phyloP scores from a whole-genome alignment of 2,888 invertebrate species.

The Drosophila sordidula region DNA sequence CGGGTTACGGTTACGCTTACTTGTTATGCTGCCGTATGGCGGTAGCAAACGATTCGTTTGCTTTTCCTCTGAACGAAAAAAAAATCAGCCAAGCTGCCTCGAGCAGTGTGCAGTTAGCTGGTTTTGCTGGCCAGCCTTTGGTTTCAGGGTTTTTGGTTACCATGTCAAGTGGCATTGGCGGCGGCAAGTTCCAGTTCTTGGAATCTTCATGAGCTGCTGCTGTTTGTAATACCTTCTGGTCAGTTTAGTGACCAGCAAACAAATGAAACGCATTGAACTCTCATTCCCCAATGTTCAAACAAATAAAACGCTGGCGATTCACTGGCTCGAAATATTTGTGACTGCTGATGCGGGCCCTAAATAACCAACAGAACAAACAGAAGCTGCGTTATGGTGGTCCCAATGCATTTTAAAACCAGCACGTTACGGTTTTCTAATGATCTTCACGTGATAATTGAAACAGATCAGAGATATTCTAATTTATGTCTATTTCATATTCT shows the following conservation, averaged over 20 bases:
- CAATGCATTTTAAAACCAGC: constrained; percentile 1
- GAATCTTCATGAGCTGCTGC: constrained; percentile 48
- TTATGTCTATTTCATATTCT: background rate
- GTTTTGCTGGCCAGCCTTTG: constrained; percentile 46
- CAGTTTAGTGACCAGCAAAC: constrained; percentile 44
- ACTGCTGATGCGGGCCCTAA: constrained; percentile 39
- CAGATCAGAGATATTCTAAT: background rate
- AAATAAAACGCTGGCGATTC: constrained; percentile 20
- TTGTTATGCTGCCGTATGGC: constrained; percentile 41
- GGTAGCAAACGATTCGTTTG: constrained; percentile 69
- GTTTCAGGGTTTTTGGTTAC: constrained; percentile 69
- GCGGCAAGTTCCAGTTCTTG: constrained; percentile 58
- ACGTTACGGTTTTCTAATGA: background rate
- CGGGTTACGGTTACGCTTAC: constrained; percentile 46
- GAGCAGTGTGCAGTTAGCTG: constrained; percentile 47
- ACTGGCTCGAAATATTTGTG: constrained; percentile 26
- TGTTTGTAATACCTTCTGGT: constrained; percentile 43
- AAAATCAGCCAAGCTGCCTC: constrained; percentile 16
- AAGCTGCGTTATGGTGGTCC: constrained; percentile 23
- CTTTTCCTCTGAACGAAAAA: constrained; percentile 50
- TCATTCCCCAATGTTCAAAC: constrained; percentile 40
- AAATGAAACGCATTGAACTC: constrained; percentile 39
- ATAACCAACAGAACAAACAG: constrained; percentile 27
- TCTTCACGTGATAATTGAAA: background rate
- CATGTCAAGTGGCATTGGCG: constrained; percentile 70